phyloP scores from a whole-genome alignment of 2,797 vertebrate species.

The Rachycentron canadum region DNA sequence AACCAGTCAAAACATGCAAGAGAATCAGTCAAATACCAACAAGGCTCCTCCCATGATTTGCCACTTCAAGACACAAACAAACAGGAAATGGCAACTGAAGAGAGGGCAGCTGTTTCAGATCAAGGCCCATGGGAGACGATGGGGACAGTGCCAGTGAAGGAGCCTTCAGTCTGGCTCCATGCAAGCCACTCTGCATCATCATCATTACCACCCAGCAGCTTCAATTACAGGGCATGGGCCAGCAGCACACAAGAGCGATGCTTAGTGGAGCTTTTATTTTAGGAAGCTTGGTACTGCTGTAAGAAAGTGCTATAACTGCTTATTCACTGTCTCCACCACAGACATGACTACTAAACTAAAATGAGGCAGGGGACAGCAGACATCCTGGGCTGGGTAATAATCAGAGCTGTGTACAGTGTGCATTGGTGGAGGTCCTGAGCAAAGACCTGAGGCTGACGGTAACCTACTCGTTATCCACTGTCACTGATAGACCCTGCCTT shows the following conservation, averaged over 20 bases:
- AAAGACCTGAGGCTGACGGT: constrained; percentile 50
- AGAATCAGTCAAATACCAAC: constrained; percentile 34
- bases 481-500: constrained; percentile 67
- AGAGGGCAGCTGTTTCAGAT: constrained; percentile 76
- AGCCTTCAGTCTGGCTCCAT: constrained; percentile 76
- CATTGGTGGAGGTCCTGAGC: constrained; percentile 66
- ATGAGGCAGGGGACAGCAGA: constrained; percentile 58
- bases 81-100: constrained; percentile 65
- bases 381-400: constrained; percentile 66
- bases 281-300: constrained; percentile 59
- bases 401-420: constrained; percentile 50
- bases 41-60: constrained; percentile 37
- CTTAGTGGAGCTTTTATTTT: constrained; percentile 72
- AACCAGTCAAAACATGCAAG: constrained; percentile 29
- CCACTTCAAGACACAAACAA: constrained; percentile 66
- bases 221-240: constrained; percentile 81
- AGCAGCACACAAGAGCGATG: constrained; percentile 59
- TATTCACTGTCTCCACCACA: constrained; percentile 63
- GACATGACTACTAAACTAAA: constrained; percentile 59
- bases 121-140: constrained; percentile 58
- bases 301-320: constrained; percentile 68
- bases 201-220: constrained; percentile 79
- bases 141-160: constrained; percentile 67
- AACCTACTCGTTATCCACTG: constrained; percentile 67
- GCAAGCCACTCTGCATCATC: constrained; percentile 74